Conservation (phyloP, 2,113 vertebrate species). For the Triplophysa tibetana region DNA sequence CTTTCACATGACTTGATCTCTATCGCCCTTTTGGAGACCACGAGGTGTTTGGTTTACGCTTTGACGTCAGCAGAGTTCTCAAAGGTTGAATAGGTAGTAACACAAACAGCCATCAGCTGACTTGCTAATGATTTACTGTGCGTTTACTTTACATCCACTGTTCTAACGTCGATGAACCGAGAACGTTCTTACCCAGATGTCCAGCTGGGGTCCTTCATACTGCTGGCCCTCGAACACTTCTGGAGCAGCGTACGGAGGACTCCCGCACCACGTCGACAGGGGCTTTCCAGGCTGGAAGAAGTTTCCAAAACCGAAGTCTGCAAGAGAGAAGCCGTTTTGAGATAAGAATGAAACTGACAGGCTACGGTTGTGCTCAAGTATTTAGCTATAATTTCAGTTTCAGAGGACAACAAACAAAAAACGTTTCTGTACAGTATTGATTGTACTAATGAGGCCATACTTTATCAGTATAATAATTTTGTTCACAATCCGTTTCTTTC, state of each 20-base stretch:
- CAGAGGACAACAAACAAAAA: neutral
- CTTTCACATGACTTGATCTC: conserved; percentile 41
- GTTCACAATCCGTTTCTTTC: too few relatives aligned
- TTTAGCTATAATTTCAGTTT: neutral
- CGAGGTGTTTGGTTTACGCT: conserved; percentile 41
- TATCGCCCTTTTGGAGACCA: conserved; percentile 7
- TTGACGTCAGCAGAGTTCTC: conserved; percentile 41
- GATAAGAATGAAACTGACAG: conserved; percentile 31
- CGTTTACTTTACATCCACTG: conserved; percentile 4
- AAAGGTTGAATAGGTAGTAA: conserved; percentile 39
- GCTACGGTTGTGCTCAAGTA: neutral
- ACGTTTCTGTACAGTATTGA: neutral
- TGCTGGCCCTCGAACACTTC: conserved; percentile 98
- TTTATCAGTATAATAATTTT: too few relatives aligned
- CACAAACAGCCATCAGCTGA: conserved; percentile 41
- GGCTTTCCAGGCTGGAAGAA: conserved; percentile 94
- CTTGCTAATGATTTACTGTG: conserved; percentile 34
- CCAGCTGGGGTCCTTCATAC: conserved; percentile 96
- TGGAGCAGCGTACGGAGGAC: conserved; percentile 94
- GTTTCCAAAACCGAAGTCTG: conserved; percentile 99
- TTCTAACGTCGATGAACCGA: neutral
- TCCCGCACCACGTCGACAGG: conserved; percentile 95
- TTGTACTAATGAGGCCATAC: neutral
- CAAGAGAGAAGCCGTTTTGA: conserved; percentile 23
- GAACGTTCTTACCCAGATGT: conserved; percentile 87